Evolutionary conservation across 2,888 invertebrate genomes (phyloP).

Genomic region (Zaprionus lineosus): DNA sequence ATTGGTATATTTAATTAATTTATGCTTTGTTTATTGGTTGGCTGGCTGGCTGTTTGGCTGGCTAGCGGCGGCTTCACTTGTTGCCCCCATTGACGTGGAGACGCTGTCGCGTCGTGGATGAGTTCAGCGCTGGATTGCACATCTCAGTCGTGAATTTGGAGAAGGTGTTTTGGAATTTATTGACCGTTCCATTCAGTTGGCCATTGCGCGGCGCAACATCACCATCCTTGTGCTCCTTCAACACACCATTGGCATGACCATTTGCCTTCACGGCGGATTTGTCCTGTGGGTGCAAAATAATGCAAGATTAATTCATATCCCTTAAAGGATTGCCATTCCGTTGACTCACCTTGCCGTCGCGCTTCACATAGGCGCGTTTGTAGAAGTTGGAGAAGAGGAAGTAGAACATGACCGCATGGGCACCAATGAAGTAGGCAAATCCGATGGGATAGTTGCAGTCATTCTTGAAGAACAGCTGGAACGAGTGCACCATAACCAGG

Average conservation of each 20-base stretch:
- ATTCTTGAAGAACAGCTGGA: constrained; percentile 91
- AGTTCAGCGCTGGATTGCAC: constrained; percentile 67
- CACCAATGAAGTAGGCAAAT: constrained; percentile 95
- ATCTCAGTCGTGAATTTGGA: constrained; percentile 69
- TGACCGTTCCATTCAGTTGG: constrained; percentile 62
- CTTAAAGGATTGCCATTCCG: neutral
- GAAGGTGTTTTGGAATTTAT: constrained; percentile 73
- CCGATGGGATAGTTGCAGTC: constrained; percentile 95
- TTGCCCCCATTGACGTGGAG: constrained; percentile 78
- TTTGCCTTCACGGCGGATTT: constrained; percentile 73
- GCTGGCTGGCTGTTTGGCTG: constrained; percentile 44
- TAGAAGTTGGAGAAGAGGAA: constrained; percentile 96
- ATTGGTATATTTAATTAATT: constrained; percentile 71
- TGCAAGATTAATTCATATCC: neutral
- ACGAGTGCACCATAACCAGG: constrained; percentile 93
- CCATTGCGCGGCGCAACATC: constrained; percentile 49
- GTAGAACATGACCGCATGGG: constrained; percentile 96
- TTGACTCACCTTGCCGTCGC: constrained; percentile 76
- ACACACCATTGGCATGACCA: constrained; percentile 69
- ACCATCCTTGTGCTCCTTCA: constrained; percentile 63
- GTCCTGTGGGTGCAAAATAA: constrained; percentile 52
- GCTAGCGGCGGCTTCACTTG: constrained; percentile 57
- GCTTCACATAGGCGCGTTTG: constrained; percentile 87
- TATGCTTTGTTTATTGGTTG: constrained; percentile 70
- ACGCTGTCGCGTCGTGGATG: constrained; percentile 79